These are phyloP conservation scores for Pseudobourletiella spinata DNA, from an alignment of 1,140 invertebrate species.

Conservation along the genomic window DNA sequence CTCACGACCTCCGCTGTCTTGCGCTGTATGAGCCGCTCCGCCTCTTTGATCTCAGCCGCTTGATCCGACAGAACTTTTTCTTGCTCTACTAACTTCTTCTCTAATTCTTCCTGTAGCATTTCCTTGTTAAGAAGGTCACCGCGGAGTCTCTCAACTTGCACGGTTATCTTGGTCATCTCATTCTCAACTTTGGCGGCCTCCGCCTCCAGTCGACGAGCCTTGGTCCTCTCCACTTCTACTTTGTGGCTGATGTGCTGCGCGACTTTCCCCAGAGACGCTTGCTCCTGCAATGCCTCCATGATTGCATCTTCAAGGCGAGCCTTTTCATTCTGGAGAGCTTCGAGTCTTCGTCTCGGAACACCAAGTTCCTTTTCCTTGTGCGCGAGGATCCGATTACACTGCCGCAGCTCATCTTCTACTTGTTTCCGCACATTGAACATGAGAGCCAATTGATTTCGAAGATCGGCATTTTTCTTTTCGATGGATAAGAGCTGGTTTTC, in stretches of 20 bases:
- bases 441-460: slow-evolving; percentile 13
- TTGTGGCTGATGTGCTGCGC: slow-evolving; percentile 28
- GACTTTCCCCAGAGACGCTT: slow-evolving; percentile 54
- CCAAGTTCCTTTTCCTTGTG: slow-evolving; percentile 38
- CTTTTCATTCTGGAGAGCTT: slow-evolving; percentile 48
- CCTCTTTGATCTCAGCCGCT: slow-evolving; percentile 38
- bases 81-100: slow-evolving; percentile 44
- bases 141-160: slow-evolving; percentile 53
- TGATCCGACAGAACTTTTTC: slow-evolving; percentile 48
- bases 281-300: slow-evolving; percentile 54
- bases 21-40: slow-evolving; percentile 21
- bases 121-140: slow-evolving; percentile 37
- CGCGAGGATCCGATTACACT: slow-evolving; percentile 38
- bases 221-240: slow-evolving; percentile 26
- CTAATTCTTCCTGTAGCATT: slow-evolving; percentile 42
- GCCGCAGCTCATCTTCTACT: slow-evolving; percentile 26
- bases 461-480: slow-evolving; percentile 1
- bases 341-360: slow-evolving; percentile 45
- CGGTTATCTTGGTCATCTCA: slow-evolving; percentile 49
- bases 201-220: slow-evolving; percentile 45
- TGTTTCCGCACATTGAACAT: slow-evolving; percentile 11
- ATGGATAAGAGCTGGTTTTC: slow-evolving; percentile 11
- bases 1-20: slow-evolving; percentile 37
- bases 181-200: slow-evolving; percentile 53
- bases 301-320: slow-evolving; percentile 53